Evolutionary conservation across 2,888 invertebrate species (phyloP).

Genomic region (Pteria penguin): DNA sequence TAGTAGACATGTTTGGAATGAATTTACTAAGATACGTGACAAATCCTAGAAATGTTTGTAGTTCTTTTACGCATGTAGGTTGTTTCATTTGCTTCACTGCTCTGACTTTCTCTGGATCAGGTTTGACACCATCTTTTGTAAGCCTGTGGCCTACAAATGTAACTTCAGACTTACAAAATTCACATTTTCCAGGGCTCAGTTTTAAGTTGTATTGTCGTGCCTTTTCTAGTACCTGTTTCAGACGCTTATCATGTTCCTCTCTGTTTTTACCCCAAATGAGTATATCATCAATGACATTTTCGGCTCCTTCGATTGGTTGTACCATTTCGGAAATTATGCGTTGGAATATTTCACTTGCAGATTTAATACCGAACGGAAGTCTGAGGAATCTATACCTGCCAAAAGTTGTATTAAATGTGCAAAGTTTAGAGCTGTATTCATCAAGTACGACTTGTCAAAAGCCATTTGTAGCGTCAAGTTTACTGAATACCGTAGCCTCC

Average conservation of each 20-base stretch:
- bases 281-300: conserved; percentile 10
- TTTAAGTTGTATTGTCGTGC: conserved; percentile 7
- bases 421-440: conserved; percentile 5
- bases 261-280: background rate
- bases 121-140: background rate
- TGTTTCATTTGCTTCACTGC: conserved; percentile 32
- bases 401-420: conserved; percentile 18
- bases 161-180: background rate
- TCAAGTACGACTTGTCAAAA: background rate
- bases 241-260: conserved; percentile 6
- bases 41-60: conserved; percentile 27
- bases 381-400: conserved; percentile 6
- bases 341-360: conserved; percentile 14
- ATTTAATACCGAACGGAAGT: conserved; percentile 9
- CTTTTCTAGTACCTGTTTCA: conserved; percentile 1
- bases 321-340: conserved; percentile 13
- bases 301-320: background rate
- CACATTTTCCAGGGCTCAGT: conserved; percentile 6
- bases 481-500: background rate
- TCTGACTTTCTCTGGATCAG: conserved; percentile 35
- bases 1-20: conserved; percentile 30
- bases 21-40: conserved; percentile 35
- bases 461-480: background rate
- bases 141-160: conserved; percentile 8
- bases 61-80: conserved; percentile 24